These are phyloP conservation scores for Margarornis squamiger DNA, from an alignment of 2,797 vertebrate species.

Conservation along the genomic window DNA sequence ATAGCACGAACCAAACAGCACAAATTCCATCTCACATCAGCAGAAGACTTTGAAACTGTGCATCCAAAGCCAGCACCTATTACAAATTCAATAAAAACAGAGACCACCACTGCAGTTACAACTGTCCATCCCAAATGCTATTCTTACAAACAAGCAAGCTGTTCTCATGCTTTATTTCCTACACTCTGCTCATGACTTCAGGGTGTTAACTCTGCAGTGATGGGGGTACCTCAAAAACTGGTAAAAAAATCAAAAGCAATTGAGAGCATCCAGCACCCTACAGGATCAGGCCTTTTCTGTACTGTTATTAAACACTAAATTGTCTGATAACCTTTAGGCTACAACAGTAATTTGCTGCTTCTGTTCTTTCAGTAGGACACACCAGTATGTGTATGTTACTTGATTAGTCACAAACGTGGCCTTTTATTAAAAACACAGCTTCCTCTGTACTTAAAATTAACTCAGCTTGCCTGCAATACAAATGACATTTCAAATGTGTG, in stretches of 20 bases:
- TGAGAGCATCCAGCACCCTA: not conserved
- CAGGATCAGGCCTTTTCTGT: not conserved
- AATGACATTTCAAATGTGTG: not conserved
- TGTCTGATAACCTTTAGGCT: not conserved
- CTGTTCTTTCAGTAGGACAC: conserved; percentile 39
- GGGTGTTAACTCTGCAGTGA: not conserved
- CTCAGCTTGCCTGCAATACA: conserved; percentile 12
- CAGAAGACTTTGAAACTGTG: not conserved
- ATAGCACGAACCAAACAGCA: conserved; percentile 15
- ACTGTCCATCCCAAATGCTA: not conserved
- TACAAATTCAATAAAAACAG: conserved; percentile 12
- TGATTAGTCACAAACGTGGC: conserved; percentile 54
- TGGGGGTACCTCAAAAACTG: not conserved
- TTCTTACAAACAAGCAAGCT: conserved; percentile 3
- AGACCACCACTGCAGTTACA: not conserved
- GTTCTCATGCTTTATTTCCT: not conserved
- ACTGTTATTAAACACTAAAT: not conserved
- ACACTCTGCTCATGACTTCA: conserved; percentile 7
- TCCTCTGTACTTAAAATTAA: conserved; percentile 2
- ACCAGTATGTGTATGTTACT: not conserved
- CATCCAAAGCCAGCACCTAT: not conserved
- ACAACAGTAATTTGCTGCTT: conserved; percentile 11
- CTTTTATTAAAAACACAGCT: conserved; percentile 49
- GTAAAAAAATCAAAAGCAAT: not conserved
- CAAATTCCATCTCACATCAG: not conserved